Evolutionary conservation across 2,113 vertebrate genomes (phyloP), one percentile per base, ranked within the genome.

Genomic region (Gymnobelideus leadbeateri): DNA sequence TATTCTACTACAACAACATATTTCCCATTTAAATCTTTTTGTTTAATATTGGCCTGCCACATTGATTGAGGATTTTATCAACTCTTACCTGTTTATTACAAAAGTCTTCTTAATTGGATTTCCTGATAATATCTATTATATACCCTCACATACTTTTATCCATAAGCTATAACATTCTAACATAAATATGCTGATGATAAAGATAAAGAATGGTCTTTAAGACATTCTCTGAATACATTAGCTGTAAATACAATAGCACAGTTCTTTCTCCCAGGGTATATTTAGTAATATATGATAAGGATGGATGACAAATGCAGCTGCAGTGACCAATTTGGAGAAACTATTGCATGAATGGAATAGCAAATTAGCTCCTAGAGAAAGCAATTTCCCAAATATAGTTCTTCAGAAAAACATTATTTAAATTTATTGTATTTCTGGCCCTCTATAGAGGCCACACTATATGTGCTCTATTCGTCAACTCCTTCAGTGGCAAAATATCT

Each of bases 201-300:
- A 49, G 54, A 89, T 92, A 51, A 25, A 61, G 37, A 91, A 89
- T 51, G 90, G 52, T 91, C 31, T 43, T 57, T 92, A 91, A 95
- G 90, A 31, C 11, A 37, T 51, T 61, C 51, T 89, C 51, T 93
- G 94, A 37, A 90, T 93, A 55, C 37, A 52, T 89, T 92, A 92
- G 28, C 21, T 84, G 23, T 51, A 92, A 90, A 91, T n/a, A 61
- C 54, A 90, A 92, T 91, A 77, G 52, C 3, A 61, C 6, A 47
- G 19, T 90, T 94, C 89, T 93, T 96, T n/a, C 19, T 89, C 24
- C 43, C 61, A 28, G 24, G 31, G 21, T 89, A 51, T 94, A 51
- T 92, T 91, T 92, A 92, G 61, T 93, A 37, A 89, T 7, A 95
- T 47, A 57, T 28, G 90, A 26, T 50, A 26, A 49, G 51, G 51